Conservation (phyloP, 2,797 vertebrate species). For the Loriculus beryllinus region DNA sequence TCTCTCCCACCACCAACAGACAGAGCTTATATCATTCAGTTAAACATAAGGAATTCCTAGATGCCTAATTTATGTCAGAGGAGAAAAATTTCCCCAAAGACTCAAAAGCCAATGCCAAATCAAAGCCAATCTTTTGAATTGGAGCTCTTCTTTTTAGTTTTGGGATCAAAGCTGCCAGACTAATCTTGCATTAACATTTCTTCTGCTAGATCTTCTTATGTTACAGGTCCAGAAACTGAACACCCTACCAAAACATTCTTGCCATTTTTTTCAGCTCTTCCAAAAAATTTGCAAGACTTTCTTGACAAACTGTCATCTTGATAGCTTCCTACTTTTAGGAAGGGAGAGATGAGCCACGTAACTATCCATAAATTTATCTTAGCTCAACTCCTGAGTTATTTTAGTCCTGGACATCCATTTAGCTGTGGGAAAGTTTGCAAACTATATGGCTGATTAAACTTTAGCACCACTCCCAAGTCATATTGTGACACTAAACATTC, state of each 20-base stretch:
- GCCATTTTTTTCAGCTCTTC: neutral
- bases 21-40: neutral
- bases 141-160: neutral
- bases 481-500: neutral
- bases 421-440: constrained; percentile 26
- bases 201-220: neutral
- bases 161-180: neutral
- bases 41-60: neutral
- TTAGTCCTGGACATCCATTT: neutral
- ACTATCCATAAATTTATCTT: neutral
- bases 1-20: neutral
- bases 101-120: neutral
- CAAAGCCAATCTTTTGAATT: neutral
- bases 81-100: neutral
- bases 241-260: neutral
- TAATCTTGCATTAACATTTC: neutral
- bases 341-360: neutral
- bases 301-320: neutral
- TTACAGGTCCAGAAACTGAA: constrained; percentile 1
- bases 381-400: neutral
- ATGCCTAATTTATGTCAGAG: neutral
- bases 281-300: neutral
- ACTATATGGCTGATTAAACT: neutral
- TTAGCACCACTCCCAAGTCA: constrained; percentile 12
- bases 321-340: neutral